Conservation (phyloP, 2,797 vertebrate genomes). For the Myotis vivesi region DNA sequence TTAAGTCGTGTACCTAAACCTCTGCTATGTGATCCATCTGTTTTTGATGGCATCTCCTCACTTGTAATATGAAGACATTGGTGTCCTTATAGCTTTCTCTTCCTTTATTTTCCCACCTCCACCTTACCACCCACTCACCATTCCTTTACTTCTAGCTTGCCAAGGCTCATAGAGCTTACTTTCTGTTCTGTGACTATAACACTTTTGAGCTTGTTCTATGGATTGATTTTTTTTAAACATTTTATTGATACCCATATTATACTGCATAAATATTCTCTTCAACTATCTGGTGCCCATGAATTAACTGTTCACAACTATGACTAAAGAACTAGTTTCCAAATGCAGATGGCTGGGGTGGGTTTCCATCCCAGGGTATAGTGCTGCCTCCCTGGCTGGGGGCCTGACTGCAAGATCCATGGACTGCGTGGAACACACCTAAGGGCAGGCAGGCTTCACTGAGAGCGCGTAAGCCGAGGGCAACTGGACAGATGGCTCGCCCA, state of each 20-base stretch:
- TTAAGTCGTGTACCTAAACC: not conserved
- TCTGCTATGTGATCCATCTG: not conserved
- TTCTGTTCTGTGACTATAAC: not conserved
- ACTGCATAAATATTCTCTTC: not conserved
- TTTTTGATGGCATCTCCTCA: not conserved
- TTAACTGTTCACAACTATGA: not conserved
- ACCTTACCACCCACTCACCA: not conserved
- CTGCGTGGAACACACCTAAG: not conserved
- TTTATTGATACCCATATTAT: conserved; percentile 19
- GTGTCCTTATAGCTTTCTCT: not conserved
- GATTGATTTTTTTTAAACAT: not conserved
- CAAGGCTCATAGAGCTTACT: not conserved
- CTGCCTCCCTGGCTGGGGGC: not conserved
- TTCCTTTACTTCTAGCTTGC: not conserved
- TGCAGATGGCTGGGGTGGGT: not conserved
- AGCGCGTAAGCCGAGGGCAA: not conserved
- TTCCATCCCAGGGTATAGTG: not conserved
- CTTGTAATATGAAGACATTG: not conserved
- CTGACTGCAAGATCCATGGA: not conserved
- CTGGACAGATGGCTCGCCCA: not conserved
- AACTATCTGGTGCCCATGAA: not conserved
- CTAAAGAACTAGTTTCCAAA: not conserved
- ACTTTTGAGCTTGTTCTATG: not conserved
- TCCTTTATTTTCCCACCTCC: not conserved
- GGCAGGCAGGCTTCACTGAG: not conserved